phyloP scores from a whole-genome alignment of 2,113 vertebrate species.

The Setophaga petechia region DNA sequence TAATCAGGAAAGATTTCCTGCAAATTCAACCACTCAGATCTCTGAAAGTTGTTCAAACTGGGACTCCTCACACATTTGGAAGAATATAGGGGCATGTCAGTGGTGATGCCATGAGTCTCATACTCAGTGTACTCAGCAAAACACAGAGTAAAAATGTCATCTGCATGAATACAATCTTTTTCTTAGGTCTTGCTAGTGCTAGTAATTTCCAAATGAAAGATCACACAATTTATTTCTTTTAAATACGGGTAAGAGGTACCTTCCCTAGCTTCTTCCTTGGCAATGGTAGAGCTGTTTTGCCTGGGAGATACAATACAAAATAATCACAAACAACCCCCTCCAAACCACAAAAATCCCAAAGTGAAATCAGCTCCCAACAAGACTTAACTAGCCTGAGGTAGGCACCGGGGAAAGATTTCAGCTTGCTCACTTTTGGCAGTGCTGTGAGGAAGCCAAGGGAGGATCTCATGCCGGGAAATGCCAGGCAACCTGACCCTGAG shows the following conservation, averaged over 20 bases:
- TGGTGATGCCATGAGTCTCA: rapidly evolving
- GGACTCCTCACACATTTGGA: not conserved
- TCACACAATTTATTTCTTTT: not conserved
- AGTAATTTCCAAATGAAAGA: not conserved
- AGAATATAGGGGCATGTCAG: not conserved
- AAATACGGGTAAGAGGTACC: not conserved
- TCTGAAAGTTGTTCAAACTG: not conserved
- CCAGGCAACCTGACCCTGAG: not conserved
- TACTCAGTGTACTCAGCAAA: not conserved
- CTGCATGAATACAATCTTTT: not conserved
- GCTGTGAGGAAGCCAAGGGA: rapidly evolving
- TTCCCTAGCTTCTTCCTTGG: not conserved
- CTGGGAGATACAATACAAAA: constrained; percentile 1
- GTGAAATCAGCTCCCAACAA: constrained; percentile 11
- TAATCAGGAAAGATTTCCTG: not conserved
- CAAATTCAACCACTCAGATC: not conserved
- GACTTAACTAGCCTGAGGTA: constrained; percentile 28
- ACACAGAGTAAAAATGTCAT: not conserved
- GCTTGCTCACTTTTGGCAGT: not conserved
- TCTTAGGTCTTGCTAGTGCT: not conserved
- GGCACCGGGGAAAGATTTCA: not conserved
- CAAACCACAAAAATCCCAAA: constrained; percentile 49
- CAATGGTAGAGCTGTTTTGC: not conserved
- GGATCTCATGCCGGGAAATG: not conserved
- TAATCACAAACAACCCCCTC: not conserved